Percentiles rank a stretch among this genome's conserved stretches.
Conservation (phyloP, 2,888 invertebrate genomes). For the Acrobasis consociella region DNA sequence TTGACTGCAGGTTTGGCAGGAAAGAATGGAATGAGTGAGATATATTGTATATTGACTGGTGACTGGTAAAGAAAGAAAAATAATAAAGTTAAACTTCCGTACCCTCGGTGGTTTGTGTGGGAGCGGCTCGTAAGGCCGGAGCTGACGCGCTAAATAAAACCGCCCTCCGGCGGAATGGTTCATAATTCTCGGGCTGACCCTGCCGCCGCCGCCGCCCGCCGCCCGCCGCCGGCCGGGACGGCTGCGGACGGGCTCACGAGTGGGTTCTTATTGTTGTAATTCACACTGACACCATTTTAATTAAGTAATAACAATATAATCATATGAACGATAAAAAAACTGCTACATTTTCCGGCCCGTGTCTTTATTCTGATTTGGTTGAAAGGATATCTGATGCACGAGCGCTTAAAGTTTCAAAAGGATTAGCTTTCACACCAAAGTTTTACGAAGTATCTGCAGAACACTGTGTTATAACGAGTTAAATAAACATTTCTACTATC, state of each 20-base stretch:
- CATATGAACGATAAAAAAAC: not conserved
- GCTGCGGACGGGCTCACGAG: not conserved
- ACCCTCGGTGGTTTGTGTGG: slow-evolving; percentile 1
- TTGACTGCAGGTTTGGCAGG: too few relatives aligned
- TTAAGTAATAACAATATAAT: not conserved
- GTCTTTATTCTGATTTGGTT: too few relatives aligned
- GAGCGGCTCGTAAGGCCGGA: slow-evolving; percentile 42
- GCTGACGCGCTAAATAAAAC: slow-evolving; percentile 41
- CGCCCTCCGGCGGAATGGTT: slow-evolving; percentile 21
- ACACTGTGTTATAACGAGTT: too few relatives aligned
- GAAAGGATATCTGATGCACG: too few relatives aligned
- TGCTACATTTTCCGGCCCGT: not conserved
- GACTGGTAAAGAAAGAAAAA: too few relatives aligned
- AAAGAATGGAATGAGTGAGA: too few relatives aligned
- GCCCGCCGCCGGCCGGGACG: too few relatives aligned
- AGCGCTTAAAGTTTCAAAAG: too few relatives aligned
- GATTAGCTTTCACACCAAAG: too few relatives aligned
- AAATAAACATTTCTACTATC: too few relatives aligned
- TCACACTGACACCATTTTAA: not conserved
- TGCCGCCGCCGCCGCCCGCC: not conserved
- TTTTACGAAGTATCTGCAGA: too few relatives aligned
- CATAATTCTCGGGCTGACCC: slow-evolving; percentile 20
- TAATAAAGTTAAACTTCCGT: not conserved
- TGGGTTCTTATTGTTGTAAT: slow-evolving; percentile 11
- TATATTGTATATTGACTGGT: too few relatives aligned